These are phyloP conservation scores for Parauchenoglanis ngamensis DNA, from an alignment of 2,797 vertebrate genomes.

Conservation along the genomic window DNA sequence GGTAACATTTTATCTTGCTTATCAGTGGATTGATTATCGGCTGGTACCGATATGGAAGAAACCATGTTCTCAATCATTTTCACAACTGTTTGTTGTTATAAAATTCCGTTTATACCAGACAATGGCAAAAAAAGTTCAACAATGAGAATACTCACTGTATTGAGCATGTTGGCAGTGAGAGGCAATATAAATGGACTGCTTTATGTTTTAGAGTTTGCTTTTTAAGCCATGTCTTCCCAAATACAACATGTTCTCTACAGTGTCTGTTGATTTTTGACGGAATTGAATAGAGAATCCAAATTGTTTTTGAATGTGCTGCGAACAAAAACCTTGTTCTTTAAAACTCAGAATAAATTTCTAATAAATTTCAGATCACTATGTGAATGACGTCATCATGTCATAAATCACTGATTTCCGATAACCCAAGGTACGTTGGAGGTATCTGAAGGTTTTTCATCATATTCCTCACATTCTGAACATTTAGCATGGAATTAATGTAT, in stretches of 20 bases:
- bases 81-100: too few relatives aligned
- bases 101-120: neutral
- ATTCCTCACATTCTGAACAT: neutral
- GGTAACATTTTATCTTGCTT: neutral
- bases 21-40: constrained; percentile 22
- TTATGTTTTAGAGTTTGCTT: neutral
- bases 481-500: neutral
- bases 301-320: neutral
- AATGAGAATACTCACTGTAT: neutral
- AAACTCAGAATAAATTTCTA: neutral
- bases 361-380: neutral
- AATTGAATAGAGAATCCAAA: neutral
- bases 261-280: neutral
- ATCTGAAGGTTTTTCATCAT: neutral
- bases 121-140: neutral
- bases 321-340: neutral
- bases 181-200: neutral
- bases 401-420: neutral
- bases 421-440: neutral
- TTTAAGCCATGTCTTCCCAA: neutral
- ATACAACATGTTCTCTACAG: neutral
- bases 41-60: constrained; percentile 38
- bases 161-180: neutral
- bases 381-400: neutral
- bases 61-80: too few relatives aligned